A percentile compares a stretch with the other conserved stretches of the same genome.
These are phyloP conservation scores for Napeogenes sylphis DNA, from an alignment of 2,888 invertebrate genomes.

Conservation along the genomic window DNA sequence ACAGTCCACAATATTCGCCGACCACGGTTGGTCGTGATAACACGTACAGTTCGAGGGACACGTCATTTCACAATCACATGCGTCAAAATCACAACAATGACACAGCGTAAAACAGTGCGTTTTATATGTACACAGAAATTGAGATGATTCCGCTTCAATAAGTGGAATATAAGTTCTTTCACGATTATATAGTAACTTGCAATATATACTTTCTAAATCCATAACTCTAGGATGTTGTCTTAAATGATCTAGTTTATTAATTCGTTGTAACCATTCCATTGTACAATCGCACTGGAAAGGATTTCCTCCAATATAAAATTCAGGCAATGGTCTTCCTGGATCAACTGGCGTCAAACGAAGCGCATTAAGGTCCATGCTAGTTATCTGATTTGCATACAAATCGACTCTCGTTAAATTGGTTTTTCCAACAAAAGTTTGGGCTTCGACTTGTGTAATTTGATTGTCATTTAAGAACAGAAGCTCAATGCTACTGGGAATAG, in stretches of 20 bases:
- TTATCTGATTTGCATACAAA: slow-evolving; percentile 94
- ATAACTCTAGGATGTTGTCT: slow-evolving; percentile 93
- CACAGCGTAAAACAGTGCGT: slow-evolving; percentile 96
- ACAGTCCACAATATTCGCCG: slow-evolving; percentile 95
- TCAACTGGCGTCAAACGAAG: slow-evolving; percentile 88
- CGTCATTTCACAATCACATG: slow-evolving; percentile 98
- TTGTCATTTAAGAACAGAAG: slow-evolving; percentile 93
- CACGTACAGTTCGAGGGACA: slow-evolving; percentile 96
- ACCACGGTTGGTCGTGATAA: slow-evolving; percentile 96
- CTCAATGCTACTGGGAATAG: slow-evolving; percentile 91
- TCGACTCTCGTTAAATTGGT: slow-evolving; percentile 93
- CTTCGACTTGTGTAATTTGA: slow-evolving; percentile 89
- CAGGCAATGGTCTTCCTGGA: slow-evolving; percentile 85
- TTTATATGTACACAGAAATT: slow-evolving; percentile 94
- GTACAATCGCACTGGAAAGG: slow-evolving; percentile 97
- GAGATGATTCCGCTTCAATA: slow-evolving; percentile 90
- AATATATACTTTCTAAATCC: slow-evolving; percentile 93
- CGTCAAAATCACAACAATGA: slow-evolving; percentile 97
- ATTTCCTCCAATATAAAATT: slow-evolving; percentile 95
- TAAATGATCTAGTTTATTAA: slow-evolving; percentile 89
- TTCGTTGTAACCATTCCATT: slow-evolving; percentile 96
- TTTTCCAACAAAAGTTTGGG: slow-evolving; percentile 93
- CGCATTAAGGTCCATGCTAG: slow-evolving; percentile 92
- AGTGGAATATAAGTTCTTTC: slow-evolving; percentile 91
- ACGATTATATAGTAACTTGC: slow-evolving; percentile 90